Base-by-base conservation (phyloP, 2,113 vertebrate species). In the Perccottus glenii region DNA sequence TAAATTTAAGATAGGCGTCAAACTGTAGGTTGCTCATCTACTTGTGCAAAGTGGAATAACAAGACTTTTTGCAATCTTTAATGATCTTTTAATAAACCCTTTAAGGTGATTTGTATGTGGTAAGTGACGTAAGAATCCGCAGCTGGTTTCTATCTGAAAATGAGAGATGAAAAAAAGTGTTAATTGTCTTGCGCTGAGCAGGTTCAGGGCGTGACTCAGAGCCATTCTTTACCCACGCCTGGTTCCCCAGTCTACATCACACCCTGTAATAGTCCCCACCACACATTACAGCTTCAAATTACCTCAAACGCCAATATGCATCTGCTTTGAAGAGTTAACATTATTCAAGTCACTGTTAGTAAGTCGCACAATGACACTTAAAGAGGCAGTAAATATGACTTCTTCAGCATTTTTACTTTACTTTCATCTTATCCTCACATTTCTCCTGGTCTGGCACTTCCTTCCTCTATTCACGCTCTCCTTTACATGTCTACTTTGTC, bases 151-250 rank as follows among this genome's bases (percentile, higher is more conserved):
- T 55, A 15, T 59, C 33, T 27, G 50, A 51, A 45, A 33, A 44
- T 53, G 40, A 7, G 9, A 46, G 27, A 59, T 4, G 44, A 42
- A 27, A 27, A 35, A 44, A 16, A 11, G 10, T 3, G 33, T 52
- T 9, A 57, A 40, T 15, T 55, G n/a, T 46, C 19, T 63, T 27
- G 63, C 7, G 9, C 58, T 61, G 62, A 67, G 68, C 51, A 64
- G 58, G 40, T 72, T 63, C 8, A 56, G 14, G 40, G 12, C 61
- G 65, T 71, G 70, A 82, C 56, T 84, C 73, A 77, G 38, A 60
- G 53, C 48, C 15, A 44, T 69, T 48, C 40, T 69, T 61, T 66
- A 66, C 74, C 69, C 47, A 68, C 65, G 3, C 5, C 36, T 40
- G 8, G 42, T n/a, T 73, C 50, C 58, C n/a, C 49, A 61, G 49